Evolutionary conservation across 1,140 invertebrate species (phyloP).

Genomic region (Philopotamus ludificatus): DNA sequence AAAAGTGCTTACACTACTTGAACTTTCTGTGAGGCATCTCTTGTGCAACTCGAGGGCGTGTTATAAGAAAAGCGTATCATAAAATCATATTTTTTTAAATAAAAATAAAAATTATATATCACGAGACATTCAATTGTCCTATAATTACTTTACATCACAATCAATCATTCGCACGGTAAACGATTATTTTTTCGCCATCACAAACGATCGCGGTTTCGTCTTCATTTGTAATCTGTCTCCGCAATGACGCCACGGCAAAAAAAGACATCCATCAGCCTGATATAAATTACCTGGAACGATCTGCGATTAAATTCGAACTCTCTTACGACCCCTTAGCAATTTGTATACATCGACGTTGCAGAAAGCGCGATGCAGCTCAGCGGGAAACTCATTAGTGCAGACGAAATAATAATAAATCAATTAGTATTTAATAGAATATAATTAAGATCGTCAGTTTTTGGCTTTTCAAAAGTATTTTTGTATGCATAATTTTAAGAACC

Average conservation of each 20-base stretch:
- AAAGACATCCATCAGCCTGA: constrained; percentile 6
- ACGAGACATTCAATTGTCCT: not conserved
- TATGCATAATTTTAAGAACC: too few relatives aligned
- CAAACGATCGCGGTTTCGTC: not conserved
- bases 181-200: not conserved
- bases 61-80: not conserved
- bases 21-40: not conserved
- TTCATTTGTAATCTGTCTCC: not conserved
- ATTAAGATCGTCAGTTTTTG: too few relatives aligned
- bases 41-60: not conserved
- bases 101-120: not conserved
- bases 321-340: too few relatives aligned
- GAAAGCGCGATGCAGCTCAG: too few relatives aligned
- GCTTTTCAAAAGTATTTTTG: too few relatives aligned
- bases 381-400: too few relatives aligned
- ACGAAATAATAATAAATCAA: too few relatives aligned
- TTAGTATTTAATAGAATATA: too few relatives aligned
- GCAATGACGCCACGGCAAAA: not conserved
- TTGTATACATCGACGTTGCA: too few relatives aligned
- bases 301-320: too few relatives aligned
- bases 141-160: too few relatives aligned
- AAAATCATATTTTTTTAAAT: not conserved
- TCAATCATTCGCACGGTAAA: not conserved
- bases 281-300: constrained; percentile 8
- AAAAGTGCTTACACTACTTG: not conserved